Evolutionary conservation across 2,797 vertebrate genomes (phyloP).

Genomic region (Aldrovandia affinis): DNA sequence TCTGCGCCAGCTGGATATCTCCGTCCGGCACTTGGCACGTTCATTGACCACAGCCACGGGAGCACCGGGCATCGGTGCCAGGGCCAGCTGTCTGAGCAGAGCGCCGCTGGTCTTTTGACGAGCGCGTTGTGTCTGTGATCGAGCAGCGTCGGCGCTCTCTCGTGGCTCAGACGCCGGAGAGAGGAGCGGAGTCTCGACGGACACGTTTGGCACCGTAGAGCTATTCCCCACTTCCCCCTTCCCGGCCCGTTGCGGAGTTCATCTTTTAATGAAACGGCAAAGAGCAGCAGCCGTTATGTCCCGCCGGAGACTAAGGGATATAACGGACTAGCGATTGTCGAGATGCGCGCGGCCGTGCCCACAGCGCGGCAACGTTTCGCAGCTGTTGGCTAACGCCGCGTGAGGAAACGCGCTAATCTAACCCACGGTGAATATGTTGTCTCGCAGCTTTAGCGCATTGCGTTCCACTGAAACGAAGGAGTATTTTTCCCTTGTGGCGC

Average conservation of each 20-base stretch:
- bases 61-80: background rate
- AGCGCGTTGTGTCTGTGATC: background rate
- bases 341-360: conserved; percentile 39
- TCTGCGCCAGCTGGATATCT: background rate
- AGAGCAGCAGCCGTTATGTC: conserved; percentile 25
- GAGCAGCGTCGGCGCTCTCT: background rate
- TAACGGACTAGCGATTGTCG: conserved; percentile 2
- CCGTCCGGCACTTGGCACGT: background rate
- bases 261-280: conserved; percentile 50
- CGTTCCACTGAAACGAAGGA: conserved; percentile 41
- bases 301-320: conserved; percentile 22
- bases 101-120: background rate
- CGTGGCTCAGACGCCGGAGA: background rate
- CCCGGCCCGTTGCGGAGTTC: background rate
- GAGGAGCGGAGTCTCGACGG: background rate
- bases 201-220: background rate
- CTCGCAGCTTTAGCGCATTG: background rate
- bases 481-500: background rate
- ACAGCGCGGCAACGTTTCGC: conserved; percentile 42
- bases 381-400: conserved; percentile 3
- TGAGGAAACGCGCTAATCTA: conserved; percentile 26
- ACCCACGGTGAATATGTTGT: background rate
- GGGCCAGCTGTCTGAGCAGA: background rate
- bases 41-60: background rate
- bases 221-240: background rate